Base-by-base conservation (phyloP, 2,797 vertebrate species). In the Pipistrellus nathusii region DNA sequence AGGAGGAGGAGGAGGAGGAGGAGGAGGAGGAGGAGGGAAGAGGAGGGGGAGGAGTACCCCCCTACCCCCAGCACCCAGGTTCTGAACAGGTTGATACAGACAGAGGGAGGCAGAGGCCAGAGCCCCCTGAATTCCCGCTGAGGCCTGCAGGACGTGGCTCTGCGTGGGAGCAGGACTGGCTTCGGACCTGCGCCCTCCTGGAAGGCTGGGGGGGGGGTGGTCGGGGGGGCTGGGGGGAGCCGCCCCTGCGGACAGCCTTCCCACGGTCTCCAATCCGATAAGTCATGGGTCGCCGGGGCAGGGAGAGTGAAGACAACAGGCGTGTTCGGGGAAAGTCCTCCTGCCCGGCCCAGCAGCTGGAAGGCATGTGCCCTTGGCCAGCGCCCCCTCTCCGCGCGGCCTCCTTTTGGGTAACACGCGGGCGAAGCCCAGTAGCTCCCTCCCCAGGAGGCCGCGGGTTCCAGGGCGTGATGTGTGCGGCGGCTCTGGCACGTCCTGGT, bases 91-190 rank as follows among this genome's bases (percentile, higher is more conserved):
- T 0, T 38, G 90, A 20, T 55, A 73, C 85, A 86, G 71, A 92
- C 94, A 87, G 90, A 95, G 66, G 80, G 4, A 23, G 89, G 93
- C 94, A 66, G 72, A 41, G 30, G 73, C 93, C 95, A 81, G 20
- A 44, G 35, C 30, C 10, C 66, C 81, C 81, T 82, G 55, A n/a
- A 8, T 55, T 13, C 38, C 71, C 51, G 59, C 46, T 0, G 17
- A 41, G 51, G 53, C 27, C 0, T 32, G 84, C 76, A 84, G 59
- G 72, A n/a, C 23, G 30, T 14, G 21, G 72, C 48, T 25, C 6
- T 25, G 9, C 77, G 57, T 90, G 89, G 84, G 80, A 30, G 46
- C 62, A 71, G 38, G 78, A 55, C 18, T 21, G 77, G 55, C 76
- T 85, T 90, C 68, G 77, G 3, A 2, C 21, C 5, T 1, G n/a